Percentiles rank a stretch among this genome's conserved stretches.
These are phyloP conservation scores for Rapana venosa DNA, from an alignment of 2,888 invertebrate genomes.

Conservation along the genomic window DNA sequence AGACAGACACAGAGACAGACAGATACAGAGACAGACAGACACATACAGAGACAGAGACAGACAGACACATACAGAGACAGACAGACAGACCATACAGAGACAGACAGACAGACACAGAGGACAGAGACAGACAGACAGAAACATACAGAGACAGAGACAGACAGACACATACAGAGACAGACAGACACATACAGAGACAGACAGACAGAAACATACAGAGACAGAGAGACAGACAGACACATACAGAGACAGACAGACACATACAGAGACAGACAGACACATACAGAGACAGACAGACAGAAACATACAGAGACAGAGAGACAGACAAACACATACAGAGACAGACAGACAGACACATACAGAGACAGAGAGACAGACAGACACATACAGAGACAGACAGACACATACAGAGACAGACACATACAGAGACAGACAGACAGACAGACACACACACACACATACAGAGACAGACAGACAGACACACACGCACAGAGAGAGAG, in stretches of 20 bases:
- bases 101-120: not conserved
- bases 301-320: not conserved
- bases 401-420: not conserved
- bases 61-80: not conserved
- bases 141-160: not conserved
- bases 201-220: not conserved
- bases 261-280: not conserved
- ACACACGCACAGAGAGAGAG: not conserved
- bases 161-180: not conserved
- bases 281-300: not conserved
- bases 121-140: not conserved
- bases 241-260: not conserved
- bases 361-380: not conserved
- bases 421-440: not conserved
- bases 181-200: not conserved
- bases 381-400: not conserved
- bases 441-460: not conserved
- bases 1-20: not conserved
- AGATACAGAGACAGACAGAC: not conserved
- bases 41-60: too few relatives aligned
- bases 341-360: not conserved
- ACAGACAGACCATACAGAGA: not conserved
- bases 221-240: not conserved
- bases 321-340: not conserved
- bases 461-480: not conserved